phyloP scores from a whole-genome alignment of 2,113 vertebrate genomes.

The Illadopsis cleaveri region DNA sequence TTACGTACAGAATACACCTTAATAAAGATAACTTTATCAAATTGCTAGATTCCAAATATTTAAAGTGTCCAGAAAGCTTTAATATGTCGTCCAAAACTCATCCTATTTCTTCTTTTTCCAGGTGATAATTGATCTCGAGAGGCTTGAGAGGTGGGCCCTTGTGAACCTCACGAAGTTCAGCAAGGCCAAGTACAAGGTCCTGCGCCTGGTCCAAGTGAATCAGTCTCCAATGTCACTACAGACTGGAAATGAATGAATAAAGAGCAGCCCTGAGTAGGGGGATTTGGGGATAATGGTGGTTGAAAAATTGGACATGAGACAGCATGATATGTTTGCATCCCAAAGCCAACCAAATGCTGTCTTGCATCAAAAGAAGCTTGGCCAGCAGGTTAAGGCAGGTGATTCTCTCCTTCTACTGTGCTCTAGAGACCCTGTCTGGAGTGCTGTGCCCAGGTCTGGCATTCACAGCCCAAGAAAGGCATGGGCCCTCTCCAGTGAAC shows the following conservation, averaged over 20 bases:
- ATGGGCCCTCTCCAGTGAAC: not conserved
- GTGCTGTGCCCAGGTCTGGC: not conserved
- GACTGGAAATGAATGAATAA: not conserved
- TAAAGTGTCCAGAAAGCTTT: not conserved
- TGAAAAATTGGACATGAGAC: not conserved
- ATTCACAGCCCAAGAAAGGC: not conserved
- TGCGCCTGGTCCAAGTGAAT: not conserved
- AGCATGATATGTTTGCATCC: not conserved
- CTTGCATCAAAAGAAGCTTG: not conserved
- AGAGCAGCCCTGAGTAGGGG: not conserved
- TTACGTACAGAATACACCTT: accelerated
- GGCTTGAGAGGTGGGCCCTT: not conserved
- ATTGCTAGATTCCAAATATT: not conserved
- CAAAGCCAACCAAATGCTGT: not conserved
- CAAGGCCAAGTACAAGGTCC: not conserved
- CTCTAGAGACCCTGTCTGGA: not conserved
- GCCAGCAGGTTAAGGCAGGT: not conserved
- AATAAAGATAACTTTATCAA: not conserved
- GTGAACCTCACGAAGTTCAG: not conserved
- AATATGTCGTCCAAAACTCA: not conserved
- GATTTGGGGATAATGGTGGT: not conserved
- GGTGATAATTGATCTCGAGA: not conserved
- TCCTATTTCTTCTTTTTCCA: not conserved
- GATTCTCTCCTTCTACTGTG: not conserved
- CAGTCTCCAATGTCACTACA: not conserved